These are phyloP conservation scores for Heliothis peltigera DNA, from an alignment of 2,888 invertebrate genomes.

Conservation along the genomic window DNA sequence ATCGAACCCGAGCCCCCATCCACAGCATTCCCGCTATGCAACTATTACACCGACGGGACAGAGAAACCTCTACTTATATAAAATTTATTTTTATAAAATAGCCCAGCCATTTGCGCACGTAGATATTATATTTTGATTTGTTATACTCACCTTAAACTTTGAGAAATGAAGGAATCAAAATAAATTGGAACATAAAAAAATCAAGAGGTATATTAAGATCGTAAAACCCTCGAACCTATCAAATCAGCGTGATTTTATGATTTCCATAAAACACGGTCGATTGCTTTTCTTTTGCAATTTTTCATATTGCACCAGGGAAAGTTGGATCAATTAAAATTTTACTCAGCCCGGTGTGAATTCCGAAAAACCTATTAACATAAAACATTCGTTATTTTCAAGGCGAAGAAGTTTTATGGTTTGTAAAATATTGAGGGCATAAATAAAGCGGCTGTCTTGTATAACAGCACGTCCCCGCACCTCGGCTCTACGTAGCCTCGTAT, in stretches of 20 bases:
- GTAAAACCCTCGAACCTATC: constrained; percentile 62
- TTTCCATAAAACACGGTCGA: constrained; percentile 62
- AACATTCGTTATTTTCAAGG: constrained; percentile 85
- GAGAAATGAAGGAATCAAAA: constrained; percentile 48
- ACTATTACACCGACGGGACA: no score
- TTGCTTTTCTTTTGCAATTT: constrained; percentile 57
- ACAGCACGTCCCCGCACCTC: constrained; percentile 83
- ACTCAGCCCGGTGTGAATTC: constrained; percentile 61
- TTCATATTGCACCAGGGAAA: constrained; percentile 48
- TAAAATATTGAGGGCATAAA: constrained; percentile 89
- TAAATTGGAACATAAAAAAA: constrained; percentile 60
- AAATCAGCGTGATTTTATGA: constrained; percentile 65
- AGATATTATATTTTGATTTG: constrained; percentile 28
- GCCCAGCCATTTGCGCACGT: constrained; percentile 12
- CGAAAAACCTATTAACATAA: constrained; percentile 85
- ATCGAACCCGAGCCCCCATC: no score
- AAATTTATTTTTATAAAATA: not conserved
- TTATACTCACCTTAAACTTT: constrained; percentile 49
- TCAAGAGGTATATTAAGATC: constrained; percentile 60
- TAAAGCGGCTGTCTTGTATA: constrained; percentile 86
- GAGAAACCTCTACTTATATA: not conserved
- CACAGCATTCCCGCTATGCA: no score
- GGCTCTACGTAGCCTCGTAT: constrained; percentile 81
- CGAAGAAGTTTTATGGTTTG: constrained; percentile 88
- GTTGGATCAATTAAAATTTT: constrained; percentile 67